phyloP scores from a whole-genome alignment of 2,113 vertebrate genomes.

The Vombatus ursinus region DNA sequence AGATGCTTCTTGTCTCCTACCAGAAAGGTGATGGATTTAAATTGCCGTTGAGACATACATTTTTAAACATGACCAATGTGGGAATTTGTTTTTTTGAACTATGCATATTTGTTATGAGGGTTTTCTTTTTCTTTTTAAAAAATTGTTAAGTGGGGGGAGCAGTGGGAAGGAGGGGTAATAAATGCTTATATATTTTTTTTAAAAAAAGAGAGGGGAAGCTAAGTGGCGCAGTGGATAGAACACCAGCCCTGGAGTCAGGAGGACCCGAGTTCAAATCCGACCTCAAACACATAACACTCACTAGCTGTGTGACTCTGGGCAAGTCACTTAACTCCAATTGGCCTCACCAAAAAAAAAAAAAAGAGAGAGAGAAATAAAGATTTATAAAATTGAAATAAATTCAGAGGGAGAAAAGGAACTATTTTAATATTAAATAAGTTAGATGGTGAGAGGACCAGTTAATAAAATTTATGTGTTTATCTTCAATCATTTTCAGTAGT shows the following conservation, averaged over 20 bases:
- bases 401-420: not conserved
- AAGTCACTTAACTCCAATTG: no score
- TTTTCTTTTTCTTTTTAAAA: not conserved
- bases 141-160: not conserved
- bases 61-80: not conserved
- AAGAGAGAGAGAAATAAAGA: no score
- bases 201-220: no score
- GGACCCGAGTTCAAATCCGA: no score
- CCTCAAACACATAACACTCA: no score
- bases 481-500: not conserved
- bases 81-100: not conserved
- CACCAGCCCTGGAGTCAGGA: no score
- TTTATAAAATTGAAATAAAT: not conserved
- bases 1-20: not conserved
- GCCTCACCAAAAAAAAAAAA: no score
- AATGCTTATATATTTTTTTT: not conserved
- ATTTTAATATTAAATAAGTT: not conserved
- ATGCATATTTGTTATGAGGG: not conserved
- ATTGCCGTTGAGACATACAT: not conserved
- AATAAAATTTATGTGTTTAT: not conserved
- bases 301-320: no score
- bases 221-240: no score
- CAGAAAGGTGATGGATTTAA: not conserved
- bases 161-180: not conserved
- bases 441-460: not conserved